Conservation (phyloP, 2,888 invertebrate species). For the Dorcus parallelipipedus region DNA sequence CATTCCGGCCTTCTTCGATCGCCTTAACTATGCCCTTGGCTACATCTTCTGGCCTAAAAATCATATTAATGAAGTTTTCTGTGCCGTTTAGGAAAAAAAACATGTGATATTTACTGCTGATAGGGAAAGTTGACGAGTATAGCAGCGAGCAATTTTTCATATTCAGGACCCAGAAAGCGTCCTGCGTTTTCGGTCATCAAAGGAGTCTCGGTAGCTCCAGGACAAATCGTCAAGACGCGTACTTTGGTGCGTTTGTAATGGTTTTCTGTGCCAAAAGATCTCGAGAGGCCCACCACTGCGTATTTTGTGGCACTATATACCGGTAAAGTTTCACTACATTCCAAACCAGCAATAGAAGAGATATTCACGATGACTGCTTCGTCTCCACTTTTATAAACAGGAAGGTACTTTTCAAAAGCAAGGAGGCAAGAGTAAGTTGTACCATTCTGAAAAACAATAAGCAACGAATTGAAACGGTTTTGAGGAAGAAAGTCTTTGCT, state of each 20-base stretch:
- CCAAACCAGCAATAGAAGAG: constrained; percentile 8
- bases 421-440: constrained; percentile 7
- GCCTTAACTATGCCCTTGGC: constrained; percentile 45
- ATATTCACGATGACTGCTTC: constrained; percentile 13
- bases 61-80: no score
- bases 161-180: not conserved
- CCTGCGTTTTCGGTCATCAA: not conserved
- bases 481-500: no score
- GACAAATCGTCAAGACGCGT: constrained; percentile 10
- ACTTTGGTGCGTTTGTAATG: constrained; percentile 7
- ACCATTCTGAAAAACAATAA: constrained; percentile 9
- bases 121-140: not conserved
- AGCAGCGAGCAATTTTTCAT: not conserved
- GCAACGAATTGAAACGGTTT: no score
- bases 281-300: constrained; percentile 5
- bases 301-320: constrained; percentile 10
- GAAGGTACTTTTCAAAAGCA: constrained; percentile 8
- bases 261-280: not conserved
- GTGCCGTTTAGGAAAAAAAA: no score
- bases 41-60: constrained; percentile 40
- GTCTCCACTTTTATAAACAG: constrained; percentile 6
- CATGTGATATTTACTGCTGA: no score
- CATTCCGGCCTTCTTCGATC: constrained; percentile 44
- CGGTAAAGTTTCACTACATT: not conserved
- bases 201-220: not conserved